phyloP scores from a whole-genome alignment of 2,113 vertebrate species.

The Sciurus niger region DNA sequence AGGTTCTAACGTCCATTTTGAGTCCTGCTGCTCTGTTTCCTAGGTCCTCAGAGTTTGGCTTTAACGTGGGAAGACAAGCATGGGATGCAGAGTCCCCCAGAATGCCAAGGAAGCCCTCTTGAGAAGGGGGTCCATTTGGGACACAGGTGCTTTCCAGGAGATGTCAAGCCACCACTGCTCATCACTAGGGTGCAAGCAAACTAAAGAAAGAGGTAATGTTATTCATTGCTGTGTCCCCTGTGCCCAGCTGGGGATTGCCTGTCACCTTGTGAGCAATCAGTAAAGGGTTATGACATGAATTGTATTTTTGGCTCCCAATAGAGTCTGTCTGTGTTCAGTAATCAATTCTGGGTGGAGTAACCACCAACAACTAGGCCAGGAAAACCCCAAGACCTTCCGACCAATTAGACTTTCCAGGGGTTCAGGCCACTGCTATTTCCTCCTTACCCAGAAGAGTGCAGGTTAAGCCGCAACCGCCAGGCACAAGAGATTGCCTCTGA shows the following conservation, averaged over 20 bases:
- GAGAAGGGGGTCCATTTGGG: neutral
- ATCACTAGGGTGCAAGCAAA: neutral
- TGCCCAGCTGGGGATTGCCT: neutral
- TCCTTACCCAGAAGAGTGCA: conserved; percentile 62
- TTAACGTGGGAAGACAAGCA: neutral
- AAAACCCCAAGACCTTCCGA: conserved; percentile 42
- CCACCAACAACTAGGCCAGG: neutral
- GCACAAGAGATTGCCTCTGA: conserved; percentile 44
- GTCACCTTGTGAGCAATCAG: neutral
- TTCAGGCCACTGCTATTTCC: conserved; percentile 63
- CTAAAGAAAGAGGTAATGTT: neutral
- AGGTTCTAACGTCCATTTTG: neutral
- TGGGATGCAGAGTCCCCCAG: neutral
- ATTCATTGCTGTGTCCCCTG: neutral
- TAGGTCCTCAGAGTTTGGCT: neutral
- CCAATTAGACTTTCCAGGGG: conserved; percentile 68
- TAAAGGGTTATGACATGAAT: neutral
- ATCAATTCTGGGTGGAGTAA: neutral
- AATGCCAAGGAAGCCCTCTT: neutral
- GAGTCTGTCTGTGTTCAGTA: conserved; percentile 31
- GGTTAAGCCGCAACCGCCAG: conserved; percentile 62
- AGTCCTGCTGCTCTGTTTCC: neutral
- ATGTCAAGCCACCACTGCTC: neutral
- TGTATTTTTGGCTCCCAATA: conserved; percentile 16
- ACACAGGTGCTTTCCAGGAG: neutral